These are phyloP conservation scores for Pelodytes ibericus DNA, from an alignment of 2,797 vertebrate genomes.

Conservation along the genomic window DNA sequence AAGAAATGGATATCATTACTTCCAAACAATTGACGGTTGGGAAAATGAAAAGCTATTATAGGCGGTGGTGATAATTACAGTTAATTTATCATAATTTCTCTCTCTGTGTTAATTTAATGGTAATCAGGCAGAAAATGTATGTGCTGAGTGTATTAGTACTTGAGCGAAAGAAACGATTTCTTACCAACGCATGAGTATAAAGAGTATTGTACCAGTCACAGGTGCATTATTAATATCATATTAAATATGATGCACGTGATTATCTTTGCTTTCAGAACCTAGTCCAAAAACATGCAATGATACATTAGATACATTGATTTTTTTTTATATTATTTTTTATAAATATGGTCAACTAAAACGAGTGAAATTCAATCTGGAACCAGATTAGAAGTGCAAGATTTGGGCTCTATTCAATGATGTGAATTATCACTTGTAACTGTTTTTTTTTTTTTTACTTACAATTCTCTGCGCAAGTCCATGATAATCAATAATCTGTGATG, in stretches of 20 bases:
- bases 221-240: not conserved
- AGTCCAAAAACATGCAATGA: no score
- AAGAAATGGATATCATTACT: constrained; percentile 19
- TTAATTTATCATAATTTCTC: constrained; percentile 14
- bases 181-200: not conserved
- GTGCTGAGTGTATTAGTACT: not conserved
- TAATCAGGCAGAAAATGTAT: constrained; percentile 14
- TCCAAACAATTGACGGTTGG: constrained; percentile 15
- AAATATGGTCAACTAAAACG: no score
- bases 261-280: no score
- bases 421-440: no score
- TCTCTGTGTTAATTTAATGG: constrained; percentile 16
- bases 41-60: constrained; percentile 11
- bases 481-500: no score
- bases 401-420: no score
- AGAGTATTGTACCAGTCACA: not conserved
- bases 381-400: no score
- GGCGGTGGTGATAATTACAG: constrained; percentile 22
- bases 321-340: no score
- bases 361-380: no score
- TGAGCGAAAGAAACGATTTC: not conserved
- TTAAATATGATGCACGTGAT: not conserved
- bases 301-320: no score
- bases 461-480: no score
- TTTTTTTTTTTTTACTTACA: no score